Percentiles rank a stretch among this genome's conserved stretches.
Evolutionary conservation across 2,113 vertebrate genomes (phyloP).

Genomic region (Tympanuchus pallidicinctus): DNA sequence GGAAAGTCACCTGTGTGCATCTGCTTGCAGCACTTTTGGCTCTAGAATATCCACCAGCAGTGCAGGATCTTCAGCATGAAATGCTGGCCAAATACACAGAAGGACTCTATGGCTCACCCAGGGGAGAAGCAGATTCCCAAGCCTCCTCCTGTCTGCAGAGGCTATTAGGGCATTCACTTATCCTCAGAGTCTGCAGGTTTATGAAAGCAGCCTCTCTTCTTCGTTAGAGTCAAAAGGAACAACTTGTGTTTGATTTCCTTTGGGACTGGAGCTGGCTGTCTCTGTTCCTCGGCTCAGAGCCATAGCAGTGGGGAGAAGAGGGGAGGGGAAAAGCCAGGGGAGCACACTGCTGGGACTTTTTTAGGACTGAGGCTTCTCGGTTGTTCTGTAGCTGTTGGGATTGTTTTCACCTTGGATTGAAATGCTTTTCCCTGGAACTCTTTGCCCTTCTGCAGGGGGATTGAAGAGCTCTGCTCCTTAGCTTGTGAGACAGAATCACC

Average conservation of each 20-base stretch:
- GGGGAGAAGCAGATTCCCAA: not conserved
- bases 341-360: not conserved
- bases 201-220: slow-evolving; percentile 45
- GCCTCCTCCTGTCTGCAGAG: not conserved
- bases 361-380: not conserved
- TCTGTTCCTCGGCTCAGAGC: not conserved
- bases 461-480: not conserved
- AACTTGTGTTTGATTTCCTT: slow-evolving; percentile 68
- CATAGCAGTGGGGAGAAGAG: not conserved
- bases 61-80: not conserved
- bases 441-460: not conserved
- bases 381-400: not conserved
- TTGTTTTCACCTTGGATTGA: not conserved
- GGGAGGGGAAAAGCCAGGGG: not conserved
- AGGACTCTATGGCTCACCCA: not conserved
- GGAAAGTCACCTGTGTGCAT: not conserved
- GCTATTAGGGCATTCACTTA: slow-evolving; percentile 51
- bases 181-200: slow-evolving; percentile 43
- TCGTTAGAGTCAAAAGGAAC: slow-evolving; percentile 62
- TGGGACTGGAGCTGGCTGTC: slow-evolving; percentile 17
- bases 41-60: not conserved
- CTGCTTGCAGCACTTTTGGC: not conserved
- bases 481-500: slow-evolving; percentile 19
- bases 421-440: slow-evolving; percentile 13
- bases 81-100: not conserved